These are phyloP conservation scores for Limnephilus auricula DNA, from an alignment of 2,888 invertebrate genomes.

Conservation along the genomic window DNA sequence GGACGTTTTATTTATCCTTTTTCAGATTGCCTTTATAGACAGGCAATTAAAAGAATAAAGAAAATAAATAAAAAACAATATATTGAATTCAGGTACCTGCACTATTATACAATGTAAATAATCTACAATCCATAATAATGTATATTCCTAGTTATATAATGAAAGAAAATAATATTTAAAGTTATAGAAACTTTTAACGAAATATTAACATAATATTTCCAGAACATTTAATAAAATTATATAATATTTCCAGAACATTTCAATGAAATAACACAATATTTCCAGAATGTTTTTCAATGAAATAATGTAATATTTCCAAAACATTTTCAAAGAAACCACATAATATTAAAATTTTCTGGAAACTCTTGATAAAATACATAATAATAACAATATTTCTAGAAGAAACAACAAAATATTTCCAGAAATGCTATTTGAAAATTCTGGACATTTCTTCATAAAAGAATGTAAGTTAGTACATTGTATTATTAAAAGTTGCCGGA, in stretches of 20 bases:
- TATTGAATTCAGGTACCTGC: conserved; percentile 4
- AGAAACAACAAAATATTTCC: too few relatives aligned
- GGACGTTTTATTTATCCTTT: neutral
- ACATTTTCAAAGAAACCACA: neutral
- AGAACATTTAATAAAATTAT: neutral
- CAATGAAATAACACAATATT: neutral
- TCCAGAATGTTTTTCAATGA: neutral
- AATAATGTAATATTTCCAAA: neutral
- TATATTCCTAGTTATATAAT: neutral
- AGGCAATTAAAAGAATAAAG: neutral
- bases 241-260: neutral
- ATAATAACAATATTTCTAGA: too few relatives aligned
- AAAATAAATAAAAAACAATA: neutral
- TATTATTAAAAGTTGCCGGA: neutral
- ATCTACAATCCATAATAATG: neutral
- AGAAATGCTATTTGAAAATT: neutral
- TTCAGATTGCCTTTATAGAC: neutral
- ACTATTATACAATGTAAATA: neutral
- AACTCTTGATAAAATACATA: neutral
- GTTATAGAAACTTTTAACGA: neutral
- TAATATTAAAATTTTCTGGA: neutral
- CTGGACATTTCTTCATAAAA: neutral
- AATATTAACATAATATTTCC: neutral
- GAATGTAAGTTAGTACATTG: neutral
- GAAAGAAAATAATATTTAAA: neutral